Conservation (phyloP, 1,140 invertebrate species). For the Nasonia giraulti region DNA sequence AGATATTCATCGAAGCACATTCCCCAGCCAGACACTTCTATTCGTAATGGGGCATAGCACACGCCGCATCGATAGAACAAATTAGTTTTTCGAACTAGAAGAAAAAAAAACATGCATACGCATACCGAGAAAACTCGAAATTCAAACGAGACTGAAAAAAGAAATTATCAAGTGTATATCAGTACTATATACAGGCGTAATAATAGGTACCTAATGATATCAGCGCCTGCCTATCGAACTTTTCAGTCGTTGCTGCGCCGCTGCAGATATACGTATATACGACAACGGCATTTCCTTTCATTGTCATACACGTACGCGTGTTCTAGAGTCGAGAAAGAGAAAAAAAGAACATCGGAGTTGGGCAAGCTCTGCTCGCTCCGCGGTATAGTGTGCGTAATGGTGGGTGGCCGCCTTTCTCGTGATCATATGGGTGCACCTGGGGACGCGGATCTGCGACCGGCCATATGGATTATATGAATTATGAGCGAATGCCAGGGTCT, state of each 20-base stretch:
- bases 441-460: not conserved
- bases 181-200: no score
- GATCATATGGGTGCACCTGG: not conserved
- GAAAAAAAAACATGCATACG: not conserved
- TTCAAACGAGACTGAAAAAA: not conserved
- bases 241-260: not conserved
- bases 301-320: not conserved
- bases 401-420: constrained; percentile 61
- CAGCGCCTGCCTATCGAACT: not conserved
- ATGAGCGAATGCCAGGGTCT: not conserved
- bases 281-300: not conserved
- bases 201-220: not conserved
- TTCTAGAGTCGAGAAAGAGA: not conserved
- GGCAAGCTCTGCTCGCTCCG: not conserved
- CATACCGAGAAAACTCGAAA: not conserved
- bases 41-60: not conserved
- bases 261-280: not conserved
- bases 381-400: constrained; percentile 24
- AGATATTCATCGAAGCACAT: not conserved
- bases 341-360: not conserved
- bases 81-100: not conserved
- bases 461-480: not conserved
- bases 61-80: not conserved
- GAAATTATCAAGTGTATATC: not conserved
- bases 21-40: not conserved